phyloP scores from a whole-genome alignment of 1,140 invertebrate genomes.

The Caenorhabditis remanei region DNA sequence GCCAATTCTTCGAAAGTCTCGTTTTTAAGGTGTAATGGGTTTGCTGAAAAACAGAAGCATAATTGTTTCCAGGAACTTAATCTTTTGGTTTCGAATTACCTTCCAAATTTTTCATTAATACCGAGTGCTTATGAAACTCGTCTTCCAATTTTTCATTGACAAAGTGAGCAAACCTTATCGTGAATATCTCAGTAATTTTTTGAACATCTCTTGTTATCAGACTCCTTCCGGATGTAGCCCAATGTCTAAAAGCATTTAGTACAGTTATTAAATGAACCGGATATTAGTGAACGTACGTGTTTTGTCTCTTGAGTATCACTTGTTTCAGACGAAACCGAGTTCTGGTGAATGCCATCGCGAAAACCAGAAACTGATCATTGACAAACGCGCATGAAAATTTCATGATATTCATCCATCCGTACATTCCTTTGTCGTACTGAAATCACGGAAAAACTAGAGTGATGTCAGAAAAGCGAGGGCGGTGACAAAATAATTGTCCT shows the following conservation, averaged over 20 bases:
- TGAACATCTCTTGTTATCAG: slow-evolving; percentile 60
- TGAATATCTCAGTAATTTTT: slow-evolving; percentile 55
- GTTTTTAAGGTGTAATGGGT: slow-evolving; percentile 1
- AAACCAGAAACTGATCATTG: slow-evolving; percentile 36
- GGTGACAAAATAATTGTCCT: no score
- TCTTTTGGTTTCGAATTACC: background rate
- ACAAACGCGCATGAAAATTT: slow-evolving; percentile 58
- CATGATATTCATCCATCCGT: slow-evolving; percentile 63
- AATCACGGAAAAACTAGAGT: background rate
- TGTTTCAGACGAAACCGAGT: slow-evolving; percentile 59
- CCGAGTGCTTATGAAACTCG: slow-evolving; percentile 30
- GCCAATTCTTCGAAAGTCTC: slow-evolving; percentile 26
- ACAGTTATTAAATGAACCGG: background rate
- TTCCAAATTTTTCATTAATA: background rate
- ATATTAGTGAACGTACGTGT: background rate
- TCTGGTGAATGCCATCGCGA: slow-evolving; percentile 57
- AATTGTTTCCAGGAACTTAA: background rate
- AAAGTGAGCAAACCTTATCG: slow-evolving; percentile 48
- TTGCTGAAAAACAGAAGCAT: no score
- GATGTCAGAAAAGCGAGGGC: background rate
- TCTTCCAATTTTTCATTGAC: slow-evolving; percentile 46
- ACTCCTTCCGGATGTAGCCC: slow-evolving; percentile 59
- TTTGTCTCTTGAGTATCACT: slow-evolving; percentile 55
- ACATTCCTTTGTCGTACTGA: slow-evolving; percentile 63
- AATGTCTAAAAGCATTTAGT: slow-evolving; percentile 34